Evolutionary conservation across 2,113 vertebrate genomes (phyloP).

Genomic region (Prunella himalayana): DNA sequence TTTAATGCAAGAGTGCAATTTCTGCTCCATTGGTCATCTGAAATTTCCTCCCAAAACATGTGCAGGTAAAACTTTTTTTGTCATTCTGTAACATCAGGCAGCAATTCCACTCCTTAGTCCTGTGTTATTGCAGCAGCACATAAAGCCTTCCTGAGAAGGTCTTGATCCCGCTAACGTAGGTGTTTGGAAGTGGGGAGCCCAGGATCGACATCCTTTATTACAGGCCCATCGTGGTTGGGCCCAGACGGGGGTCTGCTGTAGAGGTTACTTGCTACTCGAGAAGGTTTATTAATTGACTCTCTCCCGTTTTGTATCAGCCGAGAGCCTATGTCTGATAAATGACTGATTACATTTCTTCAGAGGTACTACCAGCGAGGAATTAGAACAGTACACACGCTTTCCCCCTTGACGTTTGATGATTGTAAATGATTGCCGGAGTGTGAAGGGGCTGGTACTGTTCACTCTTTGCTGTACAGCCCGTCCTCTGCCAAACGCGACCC

Average conservation of each 20-base stretch:
- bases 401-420: background rate
- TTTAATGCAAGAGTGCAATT: background rate
- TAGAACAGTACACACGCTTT: rapidly evolving
- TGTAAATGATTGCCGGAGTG: background rate
- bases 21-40: background rate
- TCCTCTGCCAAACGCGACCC: background rate
- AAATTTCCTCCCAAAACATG: background rate
- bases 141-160: background rate
- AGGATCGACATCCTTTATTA: background rate
- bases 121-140: background rate
- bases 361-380: background rate
- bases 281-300: background rate
- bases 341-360: background rate
- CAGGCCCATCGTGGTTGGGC: background rate
- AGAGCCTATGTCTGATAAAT: background rate
- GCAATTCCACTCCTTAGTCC: background rate
- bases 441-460: too few species aligned
- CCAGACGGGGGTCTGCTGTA: background rate
- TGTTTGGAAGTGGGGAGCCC: background rate
- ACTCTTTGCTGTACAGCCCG: rapidly evolving
- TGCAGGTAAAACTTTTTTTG: background rate
- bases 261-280: background rate
- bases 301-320: background rate
- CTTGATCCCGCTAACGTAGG: rapidly evolving
- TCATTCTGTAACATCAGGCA: rapidly evolving